Base-by-base conservation (phyloP, 1,140 invertebrate species). In the Leptonema lineaticorne region DNA sequence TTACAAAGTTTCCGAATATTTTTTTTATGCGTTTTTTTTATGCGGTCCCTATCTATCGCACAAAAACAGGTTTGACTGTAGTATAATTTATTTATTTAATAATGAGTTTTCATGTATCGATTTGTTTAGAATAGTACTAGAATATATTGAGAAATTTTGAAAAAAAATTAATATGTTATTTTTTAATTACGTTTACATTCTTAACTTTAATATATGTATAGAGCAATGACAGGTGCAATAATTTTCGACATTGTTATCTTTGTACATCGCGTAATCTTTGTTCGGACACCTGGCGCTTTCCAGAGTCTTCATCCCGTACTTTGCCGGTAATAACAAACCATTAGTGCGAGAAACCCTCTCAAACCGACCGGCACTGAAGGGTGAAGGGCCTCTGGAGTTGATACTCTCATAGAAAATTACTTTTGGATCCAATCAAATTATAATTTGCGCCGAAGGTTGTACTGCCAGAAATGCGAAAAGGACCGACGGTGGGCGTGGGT, bases 381-480 rank as follows among this genome's bases (percentile, higher is more conserved):
- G 59, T 33, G 28, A 24, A 45, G 37, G 59, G 59, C 28, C 59
- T 50, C 60, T 56, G 29, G 41, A 62, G 14, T 53, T 48, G 65
- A 58, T 67, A 58, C 53, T 57, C 50, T 59, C 56, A 33, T 37
- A 63, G 46, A 46, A 69, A 69, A 69, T 69, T 69, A 69, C 67
- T 69, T 69, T 50, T 69, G 67, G 67, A 69, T 69, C 60, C 59
- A 69, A 69, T 69, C 67, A 69, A 69, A 69, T 69, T 69, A 69
- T 69, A 69, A 69, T 69, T 69, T 69, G 60, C 62, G 28, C 58
- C 41, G 58, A 67, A 58, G 56, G 58, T 22, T 37, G 28, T 22
- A n/a, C 11, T 41, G 26, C 16, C 3, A 2, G 37, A 16, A 11
- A 11, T 3, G 37, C 37, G 3, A 11, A 2, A 2, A 41, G 11